These are phyloP conservation scores for Megalurothrips usitatus DNA, from an alignment of 2,888 invertebrate species.

Conservation along the genomic window DNA sequence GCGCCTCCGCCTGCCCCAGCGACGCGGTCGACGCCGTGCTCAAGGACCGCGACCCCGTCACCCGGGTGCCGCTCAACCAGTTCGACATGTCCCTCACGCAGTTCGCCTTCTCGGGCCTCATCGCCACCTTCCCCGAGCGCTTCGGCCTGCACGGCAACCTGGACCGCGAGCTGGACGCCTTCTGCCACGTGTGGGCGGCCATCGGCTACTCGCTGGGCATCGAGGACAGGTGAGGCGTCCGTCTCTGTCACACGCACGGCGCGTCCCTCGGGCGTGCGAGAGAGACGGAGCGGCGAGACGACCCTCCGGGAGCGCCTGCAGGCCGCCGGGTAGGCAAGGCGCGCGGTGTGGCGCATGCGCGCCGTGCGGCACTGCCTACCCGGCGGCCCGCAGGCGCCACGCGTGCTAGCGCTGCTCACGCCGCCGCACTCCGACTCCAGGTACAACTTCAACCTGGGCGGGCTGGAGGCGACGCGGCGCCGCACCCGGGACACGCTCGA, in stretches of 20 bases:
- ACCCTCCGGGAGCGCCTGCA: too few relatives aligned
- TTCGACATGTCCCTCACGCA: slow-evolving; percentile 48
- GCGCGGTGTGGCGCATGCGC: too few relatives aligned
- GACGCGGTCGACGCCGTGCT: slow-evolving; percentile 9
- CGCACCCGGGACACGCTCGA: slow-evolving; percentile 27
- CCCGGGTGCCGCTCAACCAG: slow-evolving; percentile 43
- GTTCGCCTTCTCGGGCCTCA: slow-evolving; percentile 45
- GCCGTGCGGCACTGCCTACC: too few relatives aligned
- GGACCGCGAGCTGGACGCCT: slow-evolving; percentile 16
- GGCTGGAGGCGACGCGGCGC: slow-evolving; percentile 23
- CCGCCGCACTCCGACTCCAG: too few relatives aligned
- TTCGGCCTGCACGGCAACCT: slow-evolving; percentile 23
- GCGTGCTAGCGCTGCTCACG: not conserved
- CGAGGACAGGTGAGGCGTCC: slow-evolving; percentile 8
- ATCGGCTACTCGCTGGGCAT: slow-evolving; percentile 12
- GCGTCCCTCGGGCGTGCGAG: too few relatives aligned
- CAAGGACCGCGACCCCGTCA: not conserved
- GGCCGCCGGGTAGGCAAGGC: too few relatives aligned
- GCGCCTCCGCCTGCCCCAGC: not conserved
- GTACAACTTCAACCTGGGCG: slow-evolving; percentile 29
- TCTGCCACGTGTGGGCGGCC: slow-evolving; percentile 10
- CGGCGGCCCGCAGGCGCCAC: not conserved
- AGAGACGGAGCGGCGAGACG: too few relatives aligned
- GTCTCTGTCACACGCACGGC: too few relatives aligned
- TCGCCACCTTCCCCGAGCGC: slow-evolving; percentile 40